Percentiles rank a stretch among this genome's conserved stretches.
Conservation (phyloP, 2,113 vertebrate species). For the Psammodynastes pulverulentus region DNA sequence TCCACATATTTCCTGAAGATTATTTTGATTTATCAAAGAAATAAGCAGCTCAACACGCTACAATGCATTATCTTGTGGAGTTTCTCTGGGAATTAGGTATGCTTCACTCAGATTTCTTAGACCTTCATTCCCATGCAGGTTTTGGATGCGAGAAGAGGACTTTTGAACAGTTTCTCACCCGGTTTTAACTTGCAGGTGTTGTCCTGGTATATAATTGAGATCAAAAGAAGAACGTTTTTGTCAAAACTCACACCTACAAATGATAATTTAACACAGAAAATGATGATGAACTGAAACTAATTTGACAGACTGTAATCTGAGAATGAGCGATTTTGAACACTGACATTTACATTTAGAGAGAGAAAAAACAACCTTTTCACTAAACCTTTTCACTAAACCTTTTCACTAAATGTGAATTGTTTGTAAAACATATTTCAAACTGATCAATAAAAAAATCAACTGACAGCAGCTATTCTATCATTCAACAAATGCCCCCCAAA, state of each 20-base stretch:
- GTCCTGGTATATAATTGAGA: conserved; percentile 49
- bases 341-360: conserved; percentile 21
- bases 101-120: conserved; percentile 71
- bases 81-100: conserved; percentile 73
- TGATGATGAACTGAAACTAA: conserved; percentile 60
- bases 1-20: conserved; percentile 73
- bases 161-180: conserved; percentile 51
- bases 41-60: conserved; percentile 72
- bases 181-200: conserved; percentile 61
- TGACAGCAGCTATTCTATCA: background rate
- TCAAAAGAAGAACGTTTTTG: conserved; percentile 61
- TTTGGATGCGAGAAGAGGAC: conserved; percentile 65
- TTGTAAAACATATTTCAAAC: conserved; percentile 10
- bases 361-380: background rate
- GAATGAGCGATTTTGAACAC: conserved; percentile 44
- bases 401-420: conserved; percentile 3
- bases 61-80: conserved; percentile 67
- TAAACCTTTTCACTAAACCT: background rate
- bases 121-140: conserved; percentile 68
- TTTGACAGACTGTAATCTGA: conserved; percentile 53
- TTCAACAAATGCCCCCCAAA: background rate
- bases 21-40: conserved; percentile 77
- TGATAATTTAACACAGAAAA: conserved; percentile 65
- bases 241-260: conserved; percentile 68
- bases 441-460: background rate